Evolutionary conservation across 2,113 vertebrate species (phyloP), one percentile per base, ranked within the genome.

Genomic region (Myotis lucifugus): DNA sequence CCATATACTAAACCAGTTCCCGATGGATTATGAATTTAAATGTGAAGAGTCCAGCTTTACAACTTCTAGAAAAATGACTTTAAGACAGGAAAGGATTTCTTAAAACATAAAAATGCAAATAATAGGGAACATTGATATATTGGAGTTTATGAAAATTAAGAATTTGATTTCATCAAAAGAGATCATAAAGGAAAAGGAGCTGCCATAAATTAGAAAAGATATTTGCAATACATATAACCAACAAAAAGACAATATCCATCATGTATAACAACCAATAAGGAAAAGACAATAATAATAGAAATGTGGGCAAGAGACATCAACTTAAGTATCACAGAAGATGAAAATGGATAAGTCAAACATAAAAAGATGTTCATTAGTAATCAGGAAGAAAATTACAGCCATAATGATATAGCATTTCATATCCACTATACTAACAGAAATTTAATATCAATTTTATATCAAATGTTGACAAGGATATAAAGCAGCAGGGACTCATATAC

Each of bases 301-400:
- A 78, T 82, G 29, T 67, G 14, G 34, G 9, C 34, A 85, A 83
- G 67, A 90, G 27, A 85, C 6, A 52, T 52, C 46, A 72, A 67
- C 8, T 70, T 56, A 88, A 29, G 32, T 34, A 85, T 94, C 79
- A 93, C 1, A 89, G 64, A 77, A 79, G 76, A 93, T 42, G 56
- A 89, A 83, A 70, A 84, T 86, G 74, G 89, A 59, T 84, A 66
- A 73, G 27, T 90, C 25, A 48, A 54, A 74, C 8, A 37, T 74
- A 89, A 93, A 94, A 90, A 82, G 40, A 67, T 79, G n/a, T 70
- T 94, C 17, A 50, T 79, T 76, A 89, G 83, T 34, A 76, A 95
- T 78, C 34, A n/a, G 32, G 29, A 91, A 81, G 79, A 72, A 97
- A 93, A 96, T 91, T 74, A 93, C 83, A 96, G 54, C 73, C 61